Base-by-base conservation (phyloP, 2,888 invertebrate genomes). In the Sympetrum striolatum region DNA sequence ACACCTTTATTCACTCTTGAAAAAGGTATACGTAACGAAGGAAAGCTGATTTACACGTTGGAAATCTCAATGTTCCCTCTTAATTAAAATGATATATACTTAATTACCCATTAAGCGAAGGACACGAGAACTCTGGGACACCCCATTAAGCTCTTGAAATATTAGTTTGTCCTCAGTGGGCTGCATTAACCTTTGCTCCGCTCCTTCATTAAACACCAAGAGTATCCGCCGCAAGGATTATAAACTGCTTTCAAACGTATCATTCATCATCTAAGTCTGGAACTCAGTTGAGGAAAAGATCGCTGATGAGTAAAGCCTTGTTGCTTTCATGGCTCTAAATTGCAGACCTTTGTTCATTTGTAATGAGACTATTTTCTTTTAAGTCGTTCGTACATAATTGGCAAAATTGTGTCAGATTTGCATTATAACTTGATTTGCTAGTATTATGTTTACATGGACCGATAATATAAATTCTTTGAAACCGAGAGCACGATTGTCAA, bases 61-160 rank as follows among this genome's bases (percentile, higher is more conserved):
- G 15, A 31, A 53, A 22, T 82, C 58, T 31, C 53, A 58, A 48
- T 44, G 31, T 48, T 8, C 6, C 31, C 82, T 58, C 53, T 53
- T 82, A 82, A 82, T 82, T 53, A 82, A 82, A 82, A 82, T 82
- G 82, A 82, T 53, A 82, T 82, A 82, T 82, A 82, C 82, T 82
- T 82, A 82, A 82, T 82, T 82, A 82, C 31, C 82, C 53, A 82
- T 82, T 82, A 82, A 82, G n/a, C 31, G 82, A 31, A 82, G 22
- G 81, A 81, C 12, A 25, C 81, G 48, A 82, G 82, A 31, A 53
- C 82, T 82, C 82, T 53, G 25, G 82, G 48, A 60, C 18, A 82
- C 25, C 82, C 58, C 82, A 82, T 82, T 82, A 82, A 58, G 58
- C 53, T 53, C 53, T 82, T 82, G 82, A 82, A 82, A 82, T 82